Percentiles rank a stretch among this genome's conserved stretches.
These are phyloP conservation scores for Rafetus swinhoei DNA, from an alignment of 2,113 vertebrate species.

Conservation along the genomic window DNA sequence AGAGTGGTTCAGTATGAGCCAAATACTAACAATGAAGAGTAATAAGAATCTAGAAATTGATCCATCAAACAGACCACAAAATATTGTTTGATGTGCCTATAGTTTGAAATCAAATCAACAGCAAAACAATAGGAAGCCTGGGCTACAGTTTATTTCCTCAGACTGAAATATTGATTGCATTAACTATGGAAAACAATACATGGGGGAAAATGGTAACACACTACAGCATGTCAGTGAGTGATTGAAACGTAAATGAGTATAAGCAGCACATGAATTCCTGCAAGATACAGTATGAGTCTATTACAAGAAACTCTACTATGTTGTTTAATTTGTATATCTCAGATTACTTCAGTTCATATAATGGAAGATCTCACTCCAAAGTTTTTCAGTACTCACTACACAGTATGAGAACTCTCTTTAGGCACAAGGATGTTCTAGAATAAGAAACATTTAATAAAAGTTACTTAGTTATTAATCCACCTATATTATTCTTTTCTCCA, in stretches of 20 bases:
- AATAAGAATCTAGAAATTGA: slow-evolving; percentile 37
- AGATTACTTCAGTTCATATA: slow-evolving; percentile 31
- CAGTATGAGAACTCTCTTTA: slow-evolving; percentile 10
- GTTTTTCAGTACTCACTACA: slow-evolving; percentile 23
- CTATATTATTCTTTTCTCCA: slow-evolving; percentile 30
- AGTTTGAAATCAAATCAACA: slow-evolving; percentile 57
- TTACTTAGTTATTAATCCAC: slow-evolving; percentile 21
- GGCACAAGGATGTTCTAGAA: slow-evolving; percentile 16
- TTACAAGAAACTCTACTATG: background rate
- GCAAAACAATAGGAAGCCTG: slow-evolving; percentile 51
- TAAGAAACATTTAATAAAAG: background rate
- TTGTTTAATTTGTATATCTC: background rate
- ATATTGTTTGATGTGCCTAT: slow-evolving; percentile 48
- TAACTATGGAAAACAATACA: slow-evolving; percentile 22
- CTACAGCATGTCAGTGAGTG: slow-evolving; percentile 30
- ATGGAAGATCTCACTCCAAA: slow-evolving; percentile 29
- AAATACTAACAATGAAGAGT: slow-evolving; percentile 42
- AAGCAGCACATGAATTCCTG: slow-evolving; percentile 61
- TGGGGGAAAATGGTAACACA: slow-evolving; percentile 30
- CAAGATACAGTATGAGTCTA: slow-evolving; percentile 45
- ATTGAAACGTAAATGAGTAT: slow-evolving; percentile 48
- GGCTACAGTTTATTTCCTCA: slow-evolving; percentile 39
- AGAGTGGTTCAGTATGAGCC: background rate
- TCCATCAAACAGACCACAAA: slow-evolving; percentile 50
- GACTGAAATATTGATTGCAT: slow-evolving; percentile 49